Evolutionary conservation across 1,140 invertebrate species (phyloP).

Genomic region (Monochamus saltuarius): DNA sequence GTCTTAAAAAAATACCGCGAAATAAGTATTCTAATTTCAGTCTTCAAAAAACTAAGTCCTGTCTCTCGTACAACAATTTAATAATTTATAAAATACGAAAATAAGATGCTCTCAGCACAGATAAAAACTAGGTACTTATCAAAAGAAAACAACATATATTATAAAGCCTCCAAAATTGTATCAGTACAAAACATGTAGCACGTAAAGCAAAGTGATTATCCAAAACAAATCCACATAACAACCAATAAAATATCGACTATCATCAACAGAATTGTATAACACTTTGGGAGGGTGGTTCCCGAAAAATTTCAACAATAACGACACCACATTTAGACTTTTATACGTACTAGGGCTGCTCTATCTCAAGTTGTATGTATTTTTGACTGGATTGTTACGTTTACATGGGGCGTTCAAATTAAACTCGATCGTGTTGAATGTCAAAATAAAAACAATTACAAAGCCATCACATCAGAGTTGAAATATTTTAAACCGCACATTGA

Average conservation of each 20-base stretch:
- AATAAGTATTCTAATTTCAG: slow-evolving; percentile 44
- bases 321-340: no score
- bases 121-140: slow-evolving; percentile 20
- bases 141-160: slow-evolving; percentile 18
- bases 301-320: no score
- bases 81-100: slow-evolving; percentile 26
- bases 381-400: background rate
- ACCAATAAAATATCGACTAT: no score
- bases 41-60: slow-evolving; percentile 49
- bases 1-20: slow-evolving; percentile 48
- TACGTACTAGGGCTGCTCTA: no score
- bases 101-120: slow-evolving; percentile 9
- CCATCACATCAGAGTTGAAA: no score
- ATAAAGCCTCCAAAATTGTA: slow-evolving; percentile 19
- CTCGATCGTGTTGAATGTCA: no score
- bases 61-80: slow-evolving; percentile 45
- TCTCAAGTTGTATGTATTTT: no score
- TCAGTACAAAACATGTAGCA: slow-evolving; percentile 20
- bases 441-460: no score
- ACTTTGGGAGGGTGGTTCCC: no score
- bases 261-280: no score
- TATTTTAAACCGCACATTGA: no score
- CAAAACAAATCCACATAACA: no score
- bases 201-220: slow-evolving; percentile 2
- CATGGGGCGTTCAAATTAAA: background rate